A percentile compares a stretch with the other conserved stretches of the same genome.
These are phyloP conservation scores for Ibycter americanus DNA, from an alignment of 2,797 vertebrate species.

Conservation along the genomic window DNA sequence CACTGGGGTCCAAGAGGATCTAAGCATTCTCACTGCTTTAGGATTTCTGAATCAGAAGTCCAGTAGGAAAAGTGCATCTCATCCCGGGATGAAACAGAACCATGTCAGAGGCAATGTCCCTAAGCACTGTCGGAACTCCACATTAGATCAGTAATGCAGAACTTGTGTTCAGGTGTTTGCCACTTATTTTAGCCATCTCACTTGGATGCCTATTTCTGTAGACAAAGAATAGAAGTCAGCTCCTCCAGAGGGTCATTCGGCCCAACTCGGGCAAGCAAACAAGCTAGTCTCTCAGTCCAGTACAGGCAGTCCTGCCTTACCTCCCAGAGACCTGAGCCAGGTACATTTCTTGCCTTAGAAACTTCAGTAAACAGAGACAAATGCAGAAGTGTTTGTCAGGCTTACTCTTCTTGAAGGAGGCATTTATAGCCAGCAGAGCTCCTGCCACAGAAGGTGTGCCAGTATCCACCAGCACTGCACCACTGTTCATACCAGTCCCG, in stretches of 20 bases:
- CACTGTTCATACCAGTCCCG: not conserved
- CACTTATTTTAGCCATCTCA: not conserved
- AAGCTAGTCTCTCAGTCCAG: not conserved
- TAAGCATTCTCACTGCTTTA: not conserved
- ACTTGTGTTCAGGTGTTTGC: not conserved
- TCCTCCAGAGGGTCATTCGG: not conserved
- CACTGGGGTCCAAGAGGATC: not conserved
- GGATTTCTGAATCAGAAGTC: not conserved
- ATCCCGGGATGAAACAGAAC: not conserved
- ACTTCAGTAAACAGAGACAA: not conserved
- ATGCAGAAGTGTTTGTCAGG: not conserved
- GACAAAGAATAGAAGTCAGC: not conserved
- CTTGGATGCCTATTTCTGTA: not conserved
- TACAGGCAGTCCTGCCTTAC: not conserved
- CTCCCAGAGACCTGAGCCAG: not conserved
- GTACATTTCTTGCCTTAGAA: not conserved
- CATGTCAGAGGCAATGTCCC: not conserved
- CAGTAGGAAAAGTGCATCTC: not conserved
- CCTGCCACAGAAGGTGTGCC: not conserved
- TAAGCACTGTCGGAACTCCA: not conserved
- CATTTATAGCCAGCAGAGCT: not conserved
- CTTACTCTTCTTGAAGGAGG: not conserved
- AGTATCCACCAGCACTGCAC: not conserved
- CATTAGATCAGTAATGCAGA: not conserved
- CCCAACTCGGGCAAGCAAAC: rapidly evolving